Evolutionary conservation across 1,140 invertebrate species (phyloP), one percentile per base, ranked within the genome.

Genomic region (Papilio xuthus): DNA sequence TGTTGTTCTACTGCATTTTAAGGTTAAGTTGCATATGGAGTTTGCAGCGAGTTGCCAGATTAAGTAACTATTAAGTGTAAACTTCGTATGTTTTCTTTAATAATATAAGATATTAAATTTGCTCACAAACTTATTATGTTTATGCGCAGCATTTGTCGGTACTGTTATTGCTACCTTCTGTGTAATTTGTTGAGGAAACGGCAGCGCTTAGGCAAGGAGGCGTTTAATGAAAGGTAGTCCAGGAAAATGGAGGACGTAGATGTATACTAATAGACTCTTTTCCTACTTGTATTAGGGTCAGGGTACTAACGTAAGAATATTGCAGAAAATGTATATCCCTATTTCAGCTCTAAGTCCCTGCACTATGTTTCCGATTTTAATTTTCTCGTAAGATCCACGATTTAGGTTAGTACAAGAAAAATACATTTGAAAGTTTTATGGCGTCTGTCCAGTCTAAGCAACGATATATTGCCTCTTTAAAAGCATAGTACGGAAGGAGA

Each of bases 251-350:
- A 53, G 60, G 79, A 20, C 75, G 74, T 32, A 78, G 83, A 82
- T 89, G 86, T 86, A 84, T 83, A 86, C 84, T 88, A 90, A 90
- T 90, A 85, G 86, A 82, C 82, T 79, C 82, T 84, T 89, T 86
- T 85, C 86, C 86, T 90, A 78, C 63, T 78, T 80, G 83, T 84
- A 90, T 88, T 85, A 88, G 73, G 81, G 80, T 50, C 72, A 81
- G 72, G 47, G 47, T 56, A 72, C 15, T 50, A 72, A 26, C 20
- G 23, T 10, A 72, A 72, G 41, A 28, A 72, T 72, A 72, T 72
- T 47, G 41, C 20, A 47, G 41, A 47, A 15, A n/a, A n/a, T n/a
- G n/a, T 20, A 44, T 72, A 72, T 72, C 42, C 71, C 20, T 72
- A 47, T 72, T 72, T 42, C 37, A 67, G 63, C 20, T n/a, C 26